phyloP scores from a whole-genome alignment of 30 jellyfish, hydroid and myxozoan genomes.

The Catostylus mosaicus region DNA sequence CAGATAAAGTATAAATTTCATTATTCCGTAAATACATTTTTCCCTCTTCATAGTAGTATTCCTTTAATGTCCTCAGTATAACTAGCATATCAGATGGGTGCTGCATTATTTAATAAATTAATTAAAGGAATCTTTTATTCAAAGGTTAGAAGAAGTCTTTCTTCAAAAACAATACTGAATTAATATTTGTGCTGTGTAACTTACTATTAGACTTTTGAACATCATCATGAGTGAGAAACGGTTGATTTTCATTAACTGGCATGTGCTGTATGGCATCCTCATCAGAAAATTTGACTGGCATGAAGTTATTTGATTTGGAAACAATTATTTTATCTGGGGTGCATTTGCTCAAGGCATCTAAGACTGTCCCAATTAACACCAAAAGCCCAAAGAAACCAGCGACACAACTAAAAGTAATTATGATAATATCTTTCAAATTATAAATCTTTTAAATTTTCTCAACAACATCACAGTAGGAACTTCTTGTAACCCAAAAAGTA shows the following conservation, averaged over 20 bases:
- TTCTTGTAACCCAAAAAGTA: too few relatives aligned
- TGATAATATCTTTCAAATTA: neutral
- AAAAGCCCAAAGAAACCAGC: conserved; percentile 8
- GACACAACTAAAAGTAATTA: neutral
- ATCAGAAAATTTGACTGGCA: conserved; percentile 12
- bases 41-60: too few relatives aligned
- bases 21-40: too few relatives aligned
- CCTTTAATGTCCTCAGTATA: too few relatives aligned
- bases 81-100: too few relatives aligned
- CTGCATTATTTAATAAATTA: too few relatives aligned
- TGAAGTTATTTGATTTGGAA: conserved; percentile 42
- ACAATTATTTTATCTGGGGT: neutral
- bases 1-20: too few relatives aligned
- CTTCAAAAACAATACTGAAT: neutral
- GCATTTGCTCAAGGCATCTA: neutral
- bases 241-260: conserved; percentile 25
- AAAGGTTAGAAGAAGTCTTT: neutral
- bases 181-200: neutral
- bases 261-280: neutral
- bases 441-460: too few relatives aligned
- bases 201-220: conserved; percentile 12
- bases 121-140: neutral
- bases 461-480: too few relatives aligned
- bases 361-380: conserved; percentile 13
- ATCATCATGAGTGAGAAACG: conserved; percentile 38